Evolutionary conservation across 2,888 invertebrate species (phyloP).

Genomic region (Drosophila parthenogenetica): DNA sequence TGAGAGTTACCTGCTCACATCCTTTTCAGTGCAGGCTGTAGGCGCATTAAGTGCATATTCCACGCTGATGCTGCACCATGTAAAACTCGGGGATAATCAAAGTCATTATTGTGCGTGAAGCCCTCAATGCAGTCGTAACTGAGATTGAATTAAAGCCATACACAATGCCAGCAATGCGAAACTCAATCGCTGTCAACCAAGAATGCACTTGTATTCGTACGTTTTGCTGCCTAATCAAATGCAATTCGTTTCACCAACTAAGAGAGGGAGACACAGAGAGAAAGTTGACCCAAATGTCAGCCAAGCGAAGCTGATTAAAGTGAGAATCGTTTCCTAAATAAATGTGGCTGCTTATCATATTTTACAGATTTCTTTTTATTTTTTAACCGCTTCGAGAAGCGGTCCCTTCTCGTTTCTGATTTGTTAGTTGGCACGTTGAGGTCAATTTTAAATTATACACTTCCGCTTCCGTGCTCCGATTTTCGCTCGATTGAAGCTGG

Average conservation of each 20-base stretch:
- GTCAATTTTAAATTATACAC: slow-evolving; percentile 81
- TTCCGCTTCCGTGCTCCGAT: slow-evolving; percentile 71
- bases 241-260: slow-evolving; percentile 40
- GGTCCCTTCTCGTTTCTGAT: slow-evolving; percentile 9
- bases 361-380: slow-evolving; percentile 41
- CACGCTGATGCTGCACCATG: slow-evolving; percentile 28
- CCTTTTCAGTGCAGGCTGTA: slow-evolving; percentile 17
- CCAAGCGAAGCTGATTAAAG: slow-evolving; percentile 46
- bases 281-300: slow-evolving; percentile 42
- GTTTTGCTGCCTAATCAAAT: slow-evolving; percentile 41
- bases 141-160: slow-evolving; percentile 36
- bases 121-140: slow-evolving; percentile 8
- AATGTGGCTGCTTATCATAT: slow-evolving; percentile 61
- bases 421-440: slow-evolving; percentile 49
- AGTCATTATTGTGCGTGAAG: slow-evolving; percentile 45
- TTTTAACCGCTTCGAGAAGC: slow-evolving; percentile 44
- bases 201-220: slow-evolving; percentile 8
- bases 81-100: slow-evolving; percentile 57
- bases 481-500: slow-evolving; percentile 75
- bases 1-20: not conserved
- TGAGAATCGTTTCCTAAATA: slow-evolving; percentile 23
- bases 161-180: slow-evolving; percentile 5
- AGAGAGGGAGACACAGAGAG: not conserved
- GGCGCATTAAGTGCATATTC: slow-evolving; percentile 31
- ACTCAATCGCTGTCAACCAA: slow-evolving; percentile 1